Base-by-base conservation (phyloP, 2,797 vertebrate species). In the Huso huso region DNA sequence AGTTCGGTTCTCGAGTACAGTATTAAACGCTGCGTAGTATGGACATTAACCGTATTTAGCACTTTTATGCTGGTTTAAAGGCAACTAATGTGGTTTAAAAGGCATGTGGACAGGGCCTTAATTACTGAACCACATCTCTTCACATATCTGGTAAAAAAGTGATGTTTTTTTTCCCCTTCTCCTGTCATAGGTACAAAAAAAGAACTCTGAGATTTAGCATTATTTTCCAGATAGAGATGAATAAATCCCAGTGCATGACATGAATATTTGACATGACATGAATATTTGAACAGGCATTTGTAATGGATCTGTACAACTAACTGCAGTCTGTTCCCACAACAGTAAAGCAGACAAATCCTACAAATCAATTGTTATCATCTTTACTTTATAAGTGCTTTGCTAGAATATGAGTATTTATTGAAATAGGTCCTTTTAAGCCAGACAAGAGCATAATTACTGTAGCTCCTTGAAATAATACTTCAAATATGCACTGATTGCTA, bases 141-240 rank as follows among this genome's bases (percentile, higher is more conserved):
- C 37, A 37, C 5, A 4, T 37, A 5, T 37, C 37, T 37, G 37
- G 37, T 37, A 37, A 37, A 37, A 18, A 18, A 55, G 52, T 55
- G 12, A 55, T 55, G 53, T 55, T 37, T 4, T 37, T 37, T 37
- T 37, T 55, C 3, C n/a, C 53, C n/a, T n/a, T n/a, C n/a, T n/a
- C n/a, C n/a, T n/a, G n/a, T n/a, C 53, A 55, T n/a, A 55, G 53
- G 53, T 10, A n/a, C 9, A 55, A 55, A 10, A 55, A 55, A 6
- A 55, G 10, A 10, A 10, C 53, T 55, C n/a, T 55, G 53, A 55
- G n/a, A 10, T 55, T n/a, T n/a, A 55, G 53, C 53, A 55, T 55
- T n/a, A 55, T 55, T 55, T 55, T 55, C 53, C 53, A 55, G 53
- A 10, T 55, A 55, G 53, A 55, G 53, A 55, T 55, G 53, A 55